Percentiles rank a stretch among this genome's conserved stretches.
Conservation (phyloP, 2,113 vertebrate species). For the Scolopax mira region DNA sequence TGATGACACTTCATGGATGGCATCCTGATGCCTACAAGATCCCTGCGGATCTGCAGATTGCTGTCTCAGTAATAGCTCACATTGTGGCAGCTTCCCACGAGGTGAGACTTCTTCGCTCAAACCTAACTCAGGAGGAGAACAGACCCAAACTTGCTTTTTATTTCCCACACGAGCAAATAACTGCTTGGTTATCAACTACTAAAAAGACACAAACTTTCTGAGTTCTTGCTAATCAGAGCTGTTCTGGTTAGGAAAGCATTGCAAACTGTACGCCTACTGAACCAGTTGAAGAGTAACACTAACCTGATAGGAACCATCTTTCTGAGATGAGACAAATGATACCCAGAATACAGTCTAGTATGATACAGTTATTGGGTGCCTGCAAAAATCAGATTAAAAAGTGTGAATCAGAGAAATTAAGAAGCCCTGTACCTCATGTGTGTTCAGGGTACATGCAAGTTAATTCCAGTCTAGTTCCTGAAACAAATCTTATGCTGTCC, state of each 20-base stretch:
- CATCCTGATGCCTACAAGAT: neutral
- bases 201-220: neutral
- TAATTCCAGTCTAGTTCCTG: neutral
- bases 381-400: neutral
- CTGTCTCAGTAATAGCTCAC: neutral
- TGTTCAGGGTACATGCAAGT: neutral
- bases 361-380: neutral
- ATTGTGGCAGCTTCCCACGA: rapidly evolving
- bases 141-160: neutral
- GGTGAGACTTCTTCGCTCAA: neutral
- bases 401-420: neutral
- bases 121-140: neutral
- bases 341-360: neutral
- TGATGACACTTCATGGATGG: neutral
- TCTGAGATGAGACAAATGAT: neutral
- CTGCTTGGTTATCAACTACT: neutral
- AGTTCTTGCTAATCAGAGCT: neutral
- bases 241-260: neutral
- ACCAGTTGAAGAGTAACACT: neutral
- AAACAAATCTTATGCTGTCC: neutral
- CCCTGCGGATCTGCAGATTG: neutral
- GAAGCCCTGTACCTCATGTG: neutral
- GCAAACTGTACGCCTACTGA: neutral
- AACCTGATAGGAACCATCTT: neutral
- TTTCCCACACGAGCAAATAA: neutral